Base-by-base conservation (phyloP, 2,888 invertebrate species). In the Sarcophaga carnaria region DNA sequence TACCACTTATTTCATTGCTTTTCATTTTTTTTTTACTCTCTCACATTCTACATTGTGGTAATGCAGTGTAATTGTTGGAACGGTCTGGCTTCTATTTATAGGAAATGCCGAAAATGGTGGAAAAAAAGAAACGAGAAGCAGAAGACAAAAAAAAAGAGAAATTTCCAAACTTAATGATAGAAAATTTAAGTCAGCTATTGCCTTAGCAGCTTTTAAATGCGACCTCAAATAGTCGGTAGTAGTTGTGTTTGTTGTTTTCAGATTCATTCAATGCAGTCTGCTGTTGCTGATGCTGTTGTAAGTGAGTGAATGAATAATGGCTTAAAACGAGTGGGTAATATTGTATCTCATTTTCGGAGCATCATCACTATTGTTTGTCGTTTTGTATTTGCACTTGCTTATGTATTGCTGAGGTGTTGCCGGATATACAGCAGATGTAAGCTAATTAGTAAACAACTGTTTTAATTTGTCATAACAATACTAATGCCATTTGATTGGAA, bases 161-260 rank as follows among this genome's bases (percentile, higher is more conserved):
- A 22, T 45, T 62, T 62, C 22, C 69, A 37, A 67, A 80, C 45
- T 22, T 80, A 84, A 84, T 84, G 79, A 75, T 75, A 70, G 64
- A 47, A 70, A 54, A 54, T 54, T 54, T 54, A 70, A 80, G 75
- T 37, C 72, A 66, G 69, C 69, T 69, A 74, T 74, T 72, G 60
- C 78, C 79, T 62, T 77, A 62, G 71, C 49, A 60, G 77, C 66
- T 83, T 67, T 49, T 59, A 74, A 78, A 79, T 54, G 69, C 45
- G 63, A 59, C 74, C 54, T 54, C 54, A 54, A 54, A 54, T 54
- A 5, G 54, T 17, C 3, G 54, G 54, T 14, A 54, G 54, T 2
- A 54, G 0, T 54, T 54, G 5, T 54, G 12, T 54, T 54, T 54
- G 8, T 54, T 63, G 49, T 69, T 74, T 74, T 66, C 20, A 45